Conservation (phyloP, 2,797 vertebrate genomes). For the Parambassis ranga region DNA sequence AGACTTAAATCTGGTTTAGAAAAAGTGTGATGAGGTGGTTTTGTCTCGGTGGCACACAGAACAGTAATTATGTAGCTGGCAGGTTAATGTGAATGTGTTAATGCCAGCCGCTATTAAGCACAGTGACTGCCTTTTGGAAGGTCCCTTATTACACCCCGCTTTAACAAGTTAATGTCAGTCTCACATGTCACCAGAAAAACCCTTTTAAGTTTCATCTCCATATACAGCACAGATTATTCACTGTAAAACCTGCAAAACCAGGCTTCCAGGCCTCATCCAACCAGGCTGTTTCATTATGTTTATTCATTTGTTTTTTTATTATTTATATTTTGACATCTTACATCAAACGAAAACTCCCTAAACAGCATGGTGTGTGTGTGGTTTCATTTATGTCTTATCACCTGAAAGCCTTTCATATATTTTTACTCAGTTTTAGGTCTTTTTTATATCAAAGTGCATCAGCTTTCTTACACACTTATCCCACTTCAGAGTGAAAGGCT, state of each 20-base stretch:
- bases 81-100: constrained; percentile 31
- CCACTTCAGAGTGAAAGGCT: constrained; percentile 5
- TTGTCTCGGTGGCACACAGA: not conserved
- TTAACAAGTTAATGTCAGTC: too few relatives aligned
- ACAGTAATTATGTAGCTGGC: constrained; percentile 21
- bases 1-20: not conserved
- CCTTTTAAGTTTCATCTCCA: too few relatives aligned
- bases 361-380: not conserved
- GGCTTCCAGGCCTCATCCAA: too few relatives aligned
- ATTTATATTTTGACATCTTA: not conserved
- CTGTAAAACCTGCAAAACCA: too few relatives aligned
- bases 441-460: constrained; percentile 11
- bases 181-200: too few relatives aligned
- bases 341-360: not conserved
- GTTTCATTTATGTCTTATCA: not conserved
- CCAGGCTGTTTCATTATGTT: too few relatives aligned
- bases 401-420: not conserved
- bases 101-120: not conserved
- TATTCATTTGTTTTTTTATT: too few relatives aligned
- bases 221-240: too few relatives aligned
- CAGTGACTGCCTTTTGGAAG: constrained; percentile 5
- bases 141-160: too few relatives aligned
- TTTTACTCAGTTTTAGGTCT: not conserved
- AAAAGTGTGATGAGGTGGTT: constrained; percentile 10
- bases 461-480: constrained; percentile 15